A percentile compares a stretch with the other conserved stretches of the same genome.
These are phyloP conservation scores for Pseudomyrmex cubaensis DNA, from an alignment of 1,140 invertebrate species.

Conservation along the genomic window DNA sequence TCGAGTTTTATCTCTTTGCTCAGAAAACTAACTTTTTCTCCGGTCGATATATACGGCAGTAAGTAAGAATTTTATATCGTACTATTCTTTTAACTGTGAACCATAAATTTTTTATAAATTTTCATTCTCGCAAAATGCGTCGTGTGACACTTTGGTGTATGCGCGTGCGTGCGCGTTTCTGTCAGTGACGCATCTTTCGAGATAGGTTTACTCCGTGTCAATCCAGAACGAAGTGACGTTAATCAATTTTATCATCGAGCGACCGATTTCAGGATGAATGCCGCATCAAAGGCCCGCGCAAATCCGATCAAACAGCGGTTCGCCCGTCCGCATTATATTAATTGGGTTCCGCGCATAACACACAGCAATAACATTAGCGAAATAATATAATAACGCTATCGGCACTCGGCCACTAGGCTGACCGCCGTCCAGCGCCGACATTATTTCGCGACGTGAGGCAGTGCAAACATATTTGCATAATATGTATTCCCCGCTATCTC, in stretches of 20 bases:
- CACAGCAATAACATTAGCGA: conserved; percentile 78
- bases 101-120: neutral
- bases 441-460: conserved; percentile 63
- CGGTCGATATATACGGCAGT: no score
- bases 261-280: conserved; percentile 63
- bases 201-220: neutral
- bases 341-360: conserved; percentile 68
- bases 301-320: conserved; percentile 57
- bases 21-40: no score
- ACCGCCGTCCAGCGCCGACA: conserved; percentile 31
- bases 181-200: neutral
- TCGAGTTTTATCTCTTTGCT: no score
- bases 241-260: conserved; percentile 78
- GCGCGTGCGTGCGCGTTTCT: neutral
- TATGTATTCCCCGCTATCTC: conserved; percentile 59
- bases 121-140: neutral
- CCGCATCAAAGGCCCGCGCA: conserved; percentile 47
- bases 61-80: no score
- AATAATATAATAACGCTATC: conserved; percentile 78
- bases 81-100: neutral
- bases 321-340: conserved; percentile 74
- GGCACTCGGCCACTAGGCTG: conserved; percentile 64
- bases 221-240: conserved; percentile 7
- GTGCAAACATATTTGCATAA: conserved; percentile 73
- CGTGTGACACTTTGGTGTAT: neutral